A percentile compares a stretch with the other conserved stretches of the same genome.
Conservation (phyloP, 2,888 invertebrate species). For the Cremastobaeus sp. region DNA sequence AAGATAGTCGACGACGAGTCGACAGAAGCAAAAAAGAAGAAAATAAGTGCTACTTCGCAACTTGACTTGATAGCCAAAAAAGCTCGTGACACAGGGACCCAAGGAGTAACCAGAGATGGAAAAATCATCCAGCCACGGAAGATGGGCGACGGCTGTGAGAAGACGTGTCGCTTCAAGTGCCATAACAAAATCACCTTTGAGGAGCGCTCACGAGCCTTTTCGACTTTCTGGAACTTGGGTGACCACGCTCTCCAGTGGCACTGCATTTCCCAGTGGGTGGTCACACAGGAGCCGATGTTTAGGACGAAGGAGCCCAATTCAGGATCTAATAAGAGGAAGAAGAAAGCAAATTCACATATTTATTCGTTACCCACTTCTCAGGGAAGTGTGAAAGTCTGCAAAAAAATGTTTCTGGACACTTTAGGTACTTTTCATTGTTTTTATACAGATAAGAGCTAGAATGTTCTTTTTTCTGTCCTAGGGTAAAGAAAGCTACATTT, state of each 20-base stretch:
- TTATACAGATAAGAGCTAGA: background rate
- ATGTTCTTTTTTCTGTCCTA: background rate
- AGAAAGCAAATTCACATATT: background rate
- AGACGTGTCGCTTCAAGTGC: constrained; percentile 14
- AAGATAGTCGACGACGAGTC: too few species aligned
- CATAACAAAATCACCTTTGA: constrained; percentile 1
- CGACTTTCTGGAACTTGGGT: background rate
- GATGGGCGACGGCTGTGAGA: constrained; percentile 13
- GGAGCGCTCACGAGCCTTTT: background rate
- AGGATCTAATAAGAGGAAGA: background rate
- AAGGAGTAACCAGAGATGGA: background rate
- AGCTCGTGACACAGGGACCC: background rate
- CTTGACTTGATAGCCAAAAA: too few species aligned
- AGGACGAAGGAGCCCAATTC: background rate
- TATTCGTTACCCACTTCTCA: background rate
- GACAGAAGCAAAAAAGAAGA: too few species aligned
- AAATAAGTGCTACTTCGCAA: too few species aligned
- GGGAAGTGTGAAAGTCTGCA: background rate
- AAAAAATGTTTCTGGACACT: constrained; percentile 3
- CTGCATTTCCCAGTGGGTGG: constrained; percentile 3
- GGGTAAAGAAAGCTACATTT: background rate
- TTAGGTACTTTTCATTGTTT: background rate
- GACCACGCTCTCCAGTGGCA: constrained; percentile 12
- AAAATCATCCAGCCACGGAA: background rate
- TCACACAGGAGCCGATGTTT: background rate